Conservation (phyloP, 1,140 invertebrate genomes). For the Calephelis nemesis region DNA sequence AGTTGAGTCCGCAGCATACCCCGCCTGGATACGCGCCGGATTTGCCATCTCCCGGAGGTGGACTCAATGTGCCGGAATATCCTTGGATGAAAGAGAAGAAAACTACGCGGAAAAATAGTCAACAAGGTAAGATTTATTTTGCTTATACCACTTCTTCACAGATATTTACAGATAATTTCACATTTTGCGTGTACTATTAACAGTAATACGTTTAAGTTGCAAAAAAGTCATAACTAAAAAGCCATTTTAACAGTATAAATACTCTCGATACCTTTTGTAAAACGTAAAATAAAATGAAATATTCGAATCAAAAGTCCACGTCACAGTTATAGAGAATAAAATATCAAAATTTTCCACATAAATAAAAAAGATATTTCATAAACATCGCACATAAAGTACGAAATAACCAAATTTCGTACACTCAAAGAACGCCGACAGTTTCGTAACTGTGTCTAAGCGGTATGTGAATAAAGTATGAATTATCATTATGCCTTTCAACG, state of each 20-base stretch:
- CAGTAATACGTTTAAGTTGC: too few species aligned
- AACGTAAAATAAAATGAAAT: too few species aligned
- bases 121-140: constrained; percentile 87
- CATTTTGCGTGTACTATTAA: too few species aligned
- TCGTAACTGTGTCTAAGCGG: constrained; percentile 68
- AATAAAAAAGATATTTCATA: background rate
- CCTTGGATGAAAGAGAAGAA: constrained; percentile 99
- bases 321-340: too few species aligned
- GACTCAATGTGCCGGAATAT: constrained; percentile 93
- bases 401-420: constrained; percentile 9
- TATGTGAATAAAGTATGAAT: constrained; percentile 65
- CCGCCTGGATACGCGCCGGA: constrained; percentile 81
- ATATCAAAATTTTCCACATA: too few species aligned
- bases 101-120: constrained; percentile 92
- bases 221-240: too few species aligned
- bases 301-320: too few species aligned
- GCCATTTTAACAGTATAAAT: too few species aligned
- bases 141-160: background rate
- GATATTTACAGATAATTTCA: background rate
- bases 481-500: constrained; percentile 73
- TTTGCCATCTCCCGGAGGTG: constrained; percentile 81
- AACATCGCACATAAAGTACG: constrained; percentile 6
- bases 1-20: constrained; percentile 79
- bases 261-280: too few species aligned
- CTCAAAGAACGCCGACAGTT: constrained; percentile 31